Evolutionary conservation across 2,113 vertebrate genomes (phyloP).

Genomic region (Eptesicus fuscus): DNA sequence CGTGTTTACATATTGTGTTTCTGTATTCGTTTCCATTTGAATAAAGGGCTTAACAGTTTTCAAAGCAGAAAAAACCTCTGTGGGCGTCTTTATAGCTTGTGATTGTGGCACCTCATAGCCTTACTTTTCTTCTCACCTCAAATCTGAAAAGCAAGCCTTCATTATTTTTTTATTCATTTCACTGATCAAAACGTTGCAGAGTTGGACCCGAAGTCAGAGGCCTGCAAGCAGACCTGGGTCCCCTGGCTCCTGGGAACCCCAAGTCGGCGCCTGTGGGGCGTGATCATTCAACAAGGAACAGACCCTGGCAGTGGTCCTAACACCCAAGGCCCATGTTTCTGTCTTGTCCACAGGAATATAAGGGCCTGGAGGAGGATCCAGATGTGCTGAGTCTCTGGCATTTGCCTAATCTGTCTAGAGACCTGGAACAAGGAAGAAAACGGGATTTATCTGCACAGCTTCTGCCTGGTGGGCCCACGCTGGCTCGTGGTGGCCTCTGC

Average conservation of each 20-base stretch:
- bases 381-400: background rate
- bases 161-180: background rate
- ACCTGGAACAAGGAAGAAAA: background rate
- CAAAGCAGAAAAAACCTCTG: background rate
- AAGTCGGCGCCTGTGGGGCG: accelerated
- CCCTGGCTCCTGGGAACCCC: background rate
- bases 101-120: accelerated
- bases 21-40: background rate
- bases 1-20: background rate
- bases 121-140: background rate
- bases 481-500: background rate
- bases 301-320: background rate
- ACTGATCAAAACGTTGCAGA: background rate
- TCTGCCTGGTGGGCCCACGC: background rate
- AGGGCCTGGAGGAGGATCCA: background rate
- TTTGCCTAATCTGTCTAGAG: background rate
- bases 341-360: background rate
- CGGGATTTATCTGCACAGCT: background rate
- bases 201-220: background rate
- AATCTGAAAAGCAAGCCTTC: background rate
- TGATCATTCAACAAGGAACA: background rate
- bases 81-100: background rate
- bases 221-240: background rate
- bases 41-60: background rate
- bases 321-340: background rate